Evolutionary conservation across 2,797 vertebrate genomes (phyloP).

Genomic region (Spondyliosoma cantharus): DNA sequence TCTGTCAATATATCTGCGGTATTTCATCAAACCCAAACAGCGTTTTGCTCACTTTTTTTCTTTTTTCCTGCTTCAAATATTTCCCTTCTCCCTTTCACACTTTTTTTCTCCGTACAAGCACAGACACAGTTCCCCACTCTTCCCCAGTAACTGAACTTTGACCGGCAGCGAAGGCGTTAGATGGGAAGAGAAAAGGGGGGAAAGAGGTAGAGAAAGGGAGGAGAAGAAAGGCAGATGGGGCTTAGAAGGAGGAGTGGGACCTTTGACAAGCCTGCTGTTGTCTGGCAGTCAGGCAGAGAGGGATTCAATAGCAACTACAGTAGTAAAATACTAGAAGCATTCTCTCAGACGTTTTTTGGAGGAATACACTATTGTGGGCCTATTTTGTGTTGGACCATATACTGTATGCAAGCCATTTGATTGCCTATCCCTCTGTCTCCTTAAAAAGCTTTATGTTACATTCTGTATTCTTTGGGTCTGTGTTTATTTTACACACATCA

Average conservation of each 20-base stretch:
- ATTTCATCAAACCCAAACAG: constrained; percentile 35
- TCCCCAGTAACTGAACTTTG: constrained; percentile 38
- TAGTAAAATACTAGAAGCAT: constrained; percentile 1
- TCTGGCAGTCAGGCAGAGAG: constrained; percentile 27
- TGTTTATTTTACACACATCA: background rate
- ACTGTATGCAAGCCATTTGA: constrained; percentile 21
- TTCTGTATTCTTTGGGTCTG: background rate
- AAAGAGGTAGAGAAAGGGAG: background rate
- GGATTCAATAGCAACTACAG: constrained; percentile 34
- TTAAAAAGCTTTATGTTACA: background rate
- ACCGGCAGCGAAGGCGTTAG: constrained; percentile 35
- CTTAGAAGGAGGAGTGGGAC: constrained; percentile 43
- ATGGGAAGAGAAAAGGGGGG: constrained; percentile 16
- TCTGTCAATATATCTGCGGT: constrained; percentile 23
- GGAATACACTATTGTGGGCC: background rate
- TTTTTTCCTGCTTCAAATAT: background rate
- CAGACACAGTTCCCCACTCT: constrained; percentile 23
- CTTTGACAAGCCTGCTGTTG: constrained; percentile 54
- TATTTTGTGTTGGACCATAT: constrained; percentile 8
- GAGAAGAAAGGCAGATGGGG: constrained; percentile 42
- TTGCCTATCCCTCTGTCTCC: background rate
- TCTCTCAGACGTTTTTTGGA: constrained; percentile 10
- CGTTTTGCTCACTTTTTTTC: background rate
- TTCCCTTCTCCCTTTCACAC: constrained; percentile 7
- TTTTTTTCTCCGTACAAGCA: constrained; percentile 1